Percentiles rank a stretch among this genome's conserved stretches.
Conservation (phyloP, 1,140 invertebrate genomes). For the Penaeus chinensis region DNA sequence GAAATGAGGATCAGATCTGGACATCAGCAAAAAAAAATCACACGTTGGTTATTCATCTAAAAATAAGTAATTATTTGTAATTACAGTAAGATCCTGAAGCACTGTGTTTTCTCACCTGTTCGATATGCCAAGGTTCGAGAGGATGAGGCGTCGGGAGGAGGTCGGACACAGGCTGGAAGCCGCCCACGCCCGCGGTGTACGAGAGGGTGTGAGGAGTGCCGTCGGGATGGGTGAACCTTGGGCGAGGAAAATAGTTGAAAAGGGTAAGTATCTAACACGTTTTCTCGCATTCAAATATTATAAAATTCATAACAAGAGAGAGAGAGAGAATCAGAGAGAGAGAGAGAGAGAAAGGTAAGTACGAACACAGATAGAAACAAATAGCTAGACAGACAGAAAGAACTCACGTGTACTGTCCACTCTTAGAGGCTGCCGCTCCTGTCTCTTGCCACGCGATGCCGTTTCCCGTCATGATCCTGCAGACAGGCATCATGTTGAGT, state of each 20-base stretch:
- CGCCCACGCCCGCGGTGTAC: slow-evolving; percentile 40
- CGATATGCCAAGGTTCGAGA: slow-evolving; percentile 37
- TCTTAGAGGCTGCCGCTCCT: too few relatives aligned
- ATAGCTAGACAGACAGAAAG: not conserved
- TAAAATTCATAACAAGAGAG: too few relatives aligned
- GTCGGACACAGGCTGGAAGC: slow-evolving; percentile 36
- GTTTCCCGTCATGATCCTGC: too few relatives aligned
- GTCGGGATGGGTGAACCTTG: slow-evolving; percentile 30
- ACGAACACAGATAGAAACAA: not conserved
- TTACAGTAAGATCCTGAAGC: too few relatives aligned
- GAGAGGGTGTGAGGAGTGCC: slow-evolving; percentile 23
- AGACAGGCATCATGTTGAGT: not conserved
- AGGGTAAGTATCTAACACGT: too few relatives aligned
- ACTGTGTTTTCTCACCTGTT: not conserved
- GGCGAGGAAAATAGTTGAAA: not conserved
- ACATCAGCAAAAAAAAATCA: not conserved
- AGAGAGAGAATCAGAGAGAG: too few relatives aligned
- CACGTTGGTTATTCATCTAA: too few relatives aligned
- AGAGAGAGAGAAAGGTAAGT: not conserved
- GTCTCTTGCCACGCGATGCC: too few relatives aligned
- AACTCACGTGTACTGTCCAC: too few relatives aligned
- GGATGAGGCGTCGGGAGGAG: slow-evolving; percentile 38
- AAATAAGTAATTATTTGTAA: too few relatives aligned
- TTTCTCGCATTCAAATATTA: too few relatives aligned
- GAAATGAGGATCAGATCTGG: not conserved